phyloP scores from a whole-genome alignment of 2,888 invertebrate species.

The Lithosia quadra region DNA sequence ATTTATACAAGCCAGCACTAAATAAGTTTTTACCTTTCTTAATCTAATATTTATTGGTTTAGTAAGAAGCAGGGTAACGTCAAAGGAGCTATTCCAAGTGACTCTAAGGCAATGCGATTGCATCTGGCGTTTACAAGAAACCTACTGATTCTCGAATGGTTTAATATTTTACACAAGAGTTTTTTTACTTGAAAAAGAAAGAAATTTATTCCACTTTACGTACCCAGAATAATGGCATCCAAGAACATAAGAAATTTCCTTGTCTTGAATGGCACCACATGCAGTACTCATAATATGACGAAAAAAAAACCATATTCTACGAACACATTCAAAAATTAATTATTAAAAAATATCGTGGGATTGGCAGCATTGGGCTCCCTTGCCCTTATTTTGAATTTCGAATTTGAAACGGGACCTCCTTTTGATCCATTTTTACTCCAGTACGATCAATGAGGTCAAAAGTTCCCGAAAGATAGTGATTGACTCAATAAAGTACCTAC shows the following conservation, averaged over 20 bases:
- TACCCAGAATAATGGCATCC: too few relatives aligned
- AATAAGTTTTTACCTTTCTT: conserved; percentile 20
- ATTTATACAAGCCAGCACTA: neutral
- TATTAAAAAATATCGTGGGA: too few relatives aligned
- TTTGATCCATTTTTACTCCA: too few relatives aligned
- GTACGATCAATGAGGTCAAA: neutral
- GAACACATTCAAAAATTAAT: too few relatives aligned
- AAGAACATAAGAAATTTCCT: too few relatives aligned
- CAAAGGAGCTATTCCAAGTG: conserved; percentile 53
- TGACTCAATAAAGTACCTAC: neutral
- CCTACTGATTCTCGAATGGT: conserved; percentile 29
- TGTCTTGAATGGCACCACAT: too few relatives aligned
- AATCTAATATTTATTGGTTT: conserved; percentile 26
- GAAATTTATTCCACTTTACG: too few relatives aligned
- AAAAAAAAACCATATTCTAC: too few relatives aligned
- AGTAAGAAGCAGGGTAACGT: conserved; percentile 8
- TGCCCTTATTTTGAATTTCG: too few relatives aligned
- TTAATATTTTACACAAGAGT: neutral
- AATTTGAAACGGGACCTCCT: too few relatives aligned
- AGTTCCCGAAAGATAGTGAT: neutral
- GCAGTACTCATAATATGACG: too few relatives aligned
- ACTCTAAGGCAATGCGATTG: conserved; percentile 56
- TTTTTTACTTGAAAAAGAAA: neutral
- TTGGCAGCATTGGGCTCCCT: too few relatives aligned
- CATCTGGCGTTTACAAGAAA: conserved; percentile 17